Conservation (phyloP, 1,140 invertebrate genomes). For the Schlechtendalia chinensis region DNA sequence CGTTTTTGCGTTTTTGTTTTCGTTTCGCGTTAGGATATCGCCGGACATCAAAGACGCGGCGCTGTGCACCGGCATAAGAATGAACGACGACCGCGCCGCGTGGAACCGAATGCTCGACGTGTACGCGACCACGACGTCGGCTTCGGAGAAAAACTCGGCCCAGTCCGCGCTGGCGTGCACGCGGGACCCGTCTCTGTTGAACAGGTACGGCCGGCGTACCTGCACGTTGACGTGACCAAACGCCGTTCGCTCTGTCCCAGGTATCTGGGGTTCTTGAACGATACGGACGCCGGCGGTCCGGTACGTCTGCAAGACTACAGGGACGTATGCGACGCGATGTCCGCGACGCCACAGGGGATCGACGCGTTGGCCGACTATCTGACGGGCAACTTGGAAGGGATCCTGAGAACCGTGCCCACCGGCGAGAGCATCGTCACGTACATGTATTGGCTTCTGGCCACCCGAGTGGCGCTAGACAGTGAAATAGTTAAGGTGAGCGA, state of each 20-base stretch:
- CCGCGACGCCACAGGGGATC: constrained; percentile 11
- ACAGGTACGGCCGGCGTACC: constrained; percentile 38
- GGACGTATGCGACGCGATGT: constrained; percentile 10
- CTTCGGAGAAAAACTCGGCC: constrained; percentile 48
- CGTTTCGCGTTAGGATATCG: constrained; percentile 32
- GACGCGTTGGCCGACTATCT: not conserved
- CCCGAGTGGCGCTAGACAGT: constrained; percentile 18
- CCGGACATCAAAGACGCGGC: constrained; percentile 48
- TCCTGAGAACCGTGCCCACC: not conserved
- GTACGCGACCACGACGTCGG: constrained; percentile 41
- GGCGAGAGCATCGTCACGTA: constrained; percentile 20
- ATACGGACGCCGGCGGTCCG: not conserved
- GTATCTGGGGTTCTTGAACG: not conserved
- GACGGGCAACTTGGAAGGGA: constrained; percentile 7
- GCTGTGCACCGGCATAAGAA: constrained; percentile 47
- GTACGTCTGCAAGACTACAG: constrained; percentile 31
- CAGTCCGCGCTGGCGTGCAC: constrained; percentile 47
- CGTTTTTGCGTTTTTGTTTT: not conserved
- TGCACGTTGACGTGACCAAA: too few relatives aligned
- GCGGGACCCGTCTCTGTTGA: constrained; percentile 11
- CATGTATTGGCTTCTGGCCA: constrained; percentile 8
- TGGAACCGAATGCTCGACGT: constrained; percentile 47
- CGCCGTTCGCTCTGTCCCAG: too few relatives aligned
- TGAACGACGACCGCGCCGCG: not conserved
- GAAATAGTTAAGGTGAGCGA: constrained; percentile 36